Evolutionary conservation across 2,113 vertebrate genomes (phyloP).

Genomic region (Bubo scandiacus): DNA sequence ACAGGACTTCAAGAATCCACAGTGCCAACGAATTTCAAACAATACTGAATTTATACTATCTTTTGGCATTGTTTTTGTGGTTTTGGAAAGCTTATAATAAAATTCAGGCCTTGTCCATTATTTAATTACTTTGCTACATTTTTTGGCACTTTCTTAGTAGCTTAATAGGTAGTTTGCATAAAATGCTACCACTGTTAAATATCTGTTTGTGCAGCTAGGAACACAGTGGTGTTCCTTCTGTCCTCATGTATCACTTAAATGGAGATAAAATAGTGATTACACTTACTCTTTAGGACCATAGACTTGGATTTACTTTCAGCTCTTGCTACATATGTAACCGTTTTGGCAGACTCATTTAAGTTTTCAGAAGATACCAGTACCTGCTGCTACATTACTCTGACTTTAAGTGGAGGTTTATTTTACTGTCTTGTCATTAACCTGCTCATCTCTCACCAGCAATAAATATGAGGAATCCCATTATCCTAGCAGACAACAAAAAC

Average conservation of each 20-base stretch:
- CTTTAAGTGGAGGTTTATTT: slow-evolving; percentile 39
- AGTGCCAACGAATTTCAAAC: background rate
- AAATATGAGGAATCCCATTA: background rate
- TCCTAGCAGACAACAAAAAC: background rate
- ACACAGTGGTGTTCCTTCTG: slow-evolving; percentile 15
- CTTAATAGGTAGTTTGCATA: slow-evolving; percentile 64
- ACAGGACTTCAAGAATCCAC: background rate
- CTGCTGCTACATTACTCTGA: background rate
- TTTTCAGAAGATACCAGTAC: background rate
- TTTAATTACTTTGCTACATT: slow-evolving; percentile 52
- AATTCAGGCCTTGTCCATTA: slow-evolving; percentile 14
- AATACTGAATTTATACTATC: background rate
- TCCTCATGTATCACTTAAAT: slow-evolving; percentile 65
- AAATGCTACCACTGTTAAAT: slow-evolving; percentile 44
- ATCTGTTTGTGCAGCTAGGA: slow-evolving; percentile 40
- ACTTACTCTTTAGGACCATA: slow-evolving; percentile 43
- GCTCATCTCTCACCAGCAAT: background rate
- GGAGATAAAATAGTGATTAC: slow-evolving; percentile 64
- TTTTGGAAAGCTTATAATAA: slow-evolving; percentile 30
- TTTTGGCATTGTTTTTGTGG: slow-evolving; percentile 12
- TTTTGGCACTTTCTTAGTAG: slow-evolving; percentile 43
- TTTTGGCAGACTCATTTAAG: slow-evolving; percentile 47
- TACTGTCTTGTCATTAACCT: slow-evolving; percentile 23
- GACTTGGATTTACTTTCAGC: slow-evolving; percentile 50
- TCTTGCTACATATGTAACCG: slow-evolving; percentile 17